Conservation (phyloP, 2,888 invertebrate species). For the Protodeltote pygarga region DNA sequence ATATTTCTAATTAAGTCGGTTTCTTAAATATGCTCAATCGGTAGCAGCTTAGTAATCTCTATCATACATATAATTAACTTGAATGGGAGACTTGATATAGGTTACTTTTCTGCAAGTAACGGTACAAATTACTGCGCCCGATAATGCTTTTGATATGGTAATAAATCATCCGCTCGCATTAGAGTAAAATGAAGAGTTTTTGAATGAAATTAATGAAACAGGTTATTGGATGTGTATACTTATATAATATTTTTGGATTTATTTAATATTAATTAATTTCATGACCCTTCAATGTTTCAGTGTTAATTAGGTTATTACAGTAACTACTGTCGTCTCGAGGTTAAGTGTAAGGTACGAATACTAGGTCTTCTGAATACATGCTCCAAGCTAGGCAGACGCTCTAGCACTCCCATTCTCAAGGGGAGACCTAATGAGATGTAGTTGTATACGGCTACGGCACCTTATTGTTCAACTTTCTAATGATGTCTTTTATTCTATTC, state of each 20-base stretch:
- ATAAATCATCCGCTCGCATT: slow-evolving; percentile 45
- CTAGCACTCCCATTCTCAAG: slow-evolving; percentile 41
- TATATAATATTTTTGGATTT: neutral
- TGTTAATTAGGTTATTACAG: slow-evolving; percentile 59
- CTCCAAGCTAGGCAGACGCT: slow-evolving; percentile 46
- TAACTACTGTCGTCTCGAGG: slow-evolving; percentile 44
- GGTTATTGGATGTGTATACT: no score
- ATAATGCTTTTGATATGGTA: slow-evolving; percentile 39
- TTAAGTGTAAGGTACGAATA: slow-evolving; percentile 32
- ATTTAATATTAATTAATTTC: no score
- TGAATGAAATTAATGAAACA: no score
- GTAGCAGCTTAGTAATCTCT: slow-evolving; percentile 19
- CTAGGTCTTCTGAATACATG: slow-evolving; percentile 53
- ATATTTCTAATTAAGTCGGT: slow-evolving; percentile 14
- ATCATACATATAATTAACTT: slow-evolving; percentile 45
- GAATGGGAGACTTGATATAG: slow-evolving; percentile 39
- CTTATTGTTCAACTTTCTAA: slow-evolving; percentile 43
- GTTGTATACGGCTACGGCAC: slow-evolving; percentile 20
- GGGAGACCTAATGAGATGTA: slow-evolving; percentile 31
- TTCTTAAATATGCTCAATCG: slow-evolving; percentile 23
- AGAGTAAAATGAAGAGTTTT: slow-evolving; percentile 24
- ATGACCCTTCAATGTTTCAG: slow-evolving; percentile 23
- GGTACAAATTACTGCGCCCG: slow-evolving; percentile 46
- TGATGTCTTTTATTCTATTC: no score
- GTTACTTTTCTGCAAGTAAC: slow-evolving; percentile 55